Base-by-base conservation (phyloP, 2,113 vertebrate species). In the Falcunculus frontatus region DNA sequence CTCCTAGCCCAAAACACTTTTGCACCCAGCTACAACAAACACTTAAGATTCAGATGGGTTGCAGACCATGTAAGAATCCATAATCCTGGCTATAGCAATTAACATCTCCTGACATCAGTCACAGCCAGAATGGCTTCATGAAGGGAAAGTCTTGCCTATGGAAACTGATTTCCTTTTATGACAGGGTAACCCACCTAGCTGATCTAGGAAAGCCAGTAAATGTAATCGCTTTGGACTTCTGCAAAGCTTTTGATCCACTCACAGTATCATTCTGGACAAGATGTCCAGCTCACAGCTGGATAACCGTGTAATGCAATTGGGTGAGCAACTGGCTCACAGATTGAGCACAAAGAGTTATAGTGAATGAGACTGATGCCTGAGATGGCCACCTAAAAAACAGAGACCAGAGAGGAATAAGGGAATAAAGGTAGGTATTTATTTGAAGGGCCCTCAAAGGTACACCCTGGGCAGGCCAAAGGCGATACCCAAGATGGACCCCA, bases 241-340 rank as follows among this genome's bases (percentile, higher is more conserved):
- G 62, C 33, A 53, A 82, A 89, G 20, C 6, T 60, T 62, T 75
- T 53, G 39, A 41, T 30, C 9, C 16, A 53, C 19, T 53, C 20
- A 20, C 59, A 18, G 46, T 16, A 25, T 29, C 33, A 16, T n/a
- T 46, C 37, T 21, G 11, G 60, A 53, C 53, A 53, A 52, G 41
- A 30, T 21, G 16, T 21, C 39, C 53, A 44, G 21, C 18, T 50
- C 13, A 44, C 44, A 73, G 27, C 44, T 52, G 59, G 27, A 53
- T 30, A 53, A 67, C 22, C 2, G 0, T 10, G 11, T 35, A 42
- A 18, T 6, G 30, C 0, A 0, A 6, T 11, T 26, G 20, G 44
- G 39, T 29, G 29, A 60, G 27, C 33, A 67, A 26, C 62, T 26
- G 17, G 17, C 20, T 53, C 25, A 53, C 20, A 46, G 16, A 9